Evolutionary conservation across 1,140 invertebrate species (phyloP), one percentile per base, ranked within the genome.

Genomic region (Tetragonula clypearis): DNA sequence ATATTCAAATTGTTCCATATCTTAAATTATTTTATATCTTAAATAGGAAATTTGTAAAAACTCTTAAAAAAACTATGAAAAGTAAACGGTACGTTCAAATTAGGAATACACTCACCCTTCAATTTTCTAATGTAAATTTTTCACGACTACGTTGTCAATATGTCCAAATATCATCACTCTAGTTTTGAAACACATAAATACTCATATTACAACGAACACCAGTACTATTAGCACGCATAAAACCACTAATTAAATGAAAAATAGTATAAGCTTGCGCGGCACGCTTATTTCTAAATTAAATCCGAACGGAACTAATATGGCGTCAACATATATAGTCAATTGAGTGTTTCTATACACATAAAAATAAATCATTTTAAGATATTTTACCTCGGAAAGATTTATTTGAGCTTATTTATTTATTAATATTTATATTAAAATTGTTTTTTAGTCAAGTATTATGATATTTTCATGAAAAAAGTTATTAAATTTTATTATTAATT

Each of bases 1-100:
- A 62, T 4, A n/a, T 62, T 12, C 21, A 62, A 62, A 62, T 62
- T 62, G 2, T 12, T 62, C 9, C 23, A n/a, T n/a, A 9, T 62
- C 0, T 14, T 23, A 12, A 14, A 62, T n/a, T 8, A 4, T n/a
- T n/a, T 1, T 1, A 14, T n/a, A n/a, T 12, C 6, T 0, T n/a
- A n/a, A 12, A 49, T 49, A 49, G 41, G 41, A 49, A 49, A 49
- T 49, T 49, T 49, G 0, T 49, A 49, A 49, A 49, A 49, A 49
- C 6, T 49, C 41, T 49, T 49, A 49, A 49, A 49, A 6, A 5
- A n/a, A 11, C 5, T 35, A 62, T 14, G 3, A 62, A 23, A n/a
- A 4, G 0, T 53, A 49, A 26, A 9, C n/a, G 17, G 15, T 6
- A 6, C 26, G 2, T 49, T 74, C 9, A 0, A 56, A 74, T 30